Base-by-base conservation (phyloP, 2,888 invertebrate species). In the Apamea sordens region DNA sequence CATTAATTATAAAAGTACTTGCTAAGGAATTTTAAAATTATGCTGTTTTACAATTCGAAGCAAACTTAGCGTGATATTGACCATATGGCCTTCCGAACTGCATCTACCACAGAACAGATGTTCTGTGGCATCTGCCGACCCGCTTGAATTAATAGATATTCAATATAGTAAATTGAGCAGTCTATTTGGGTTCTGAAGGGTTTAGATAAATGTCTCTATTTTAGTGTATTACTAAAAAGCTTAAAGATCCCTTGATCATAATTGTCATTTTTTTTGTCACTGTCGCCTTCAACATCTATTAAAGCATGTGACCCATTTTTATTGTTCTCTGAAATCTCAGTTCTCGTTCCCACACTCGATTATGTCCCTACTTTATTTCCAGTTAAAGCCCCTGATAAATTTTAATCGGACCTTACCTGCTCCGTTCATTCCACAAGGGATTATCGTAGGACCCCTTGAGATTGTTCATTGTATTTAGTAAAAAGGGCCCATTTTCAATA, bases 361-460 rank as follows among this genome's bases (percentile, higher is more conserved):
- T 67, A 67, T 67, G 41, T 53, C 53, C 36, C 65, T 63, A 79
- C 32, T 82, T 83, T 63, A 24, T 61, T 70, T 32, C 61, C 67
- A 18, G 8, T 65, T 63, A 36, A 41, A 77, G 11, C 56, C 73
- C 61, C 28, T 41, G 61, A 56, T 61, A 73, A 77, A 73, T 84
- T 74, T 65, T 65, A 73, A 77, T 71, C 21, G 44, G 32, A 70
- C 56, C 65, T 73, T 85, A 85, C 85, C 87, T 85, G 85, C 75
- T 50, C 61, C n/a, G 75, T 41, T 86, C 85, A 80, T 85, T 74
- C 80, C 87, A 21, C 87, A 80, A 36, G 85, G 71, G 87, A 85
- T 85, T 85, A 85, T 68, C 63, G 63, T 84, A 47, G 85, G 73
- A 32, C 70, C 85, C 41, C 15, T 75, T 32, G 28, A 63, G 75